Evolutionary conservation across 2,888 invertebrate species (phyloP), one percentile per base, ranked within the genome.

Genomic region (Pandemis heparana): DNA sequence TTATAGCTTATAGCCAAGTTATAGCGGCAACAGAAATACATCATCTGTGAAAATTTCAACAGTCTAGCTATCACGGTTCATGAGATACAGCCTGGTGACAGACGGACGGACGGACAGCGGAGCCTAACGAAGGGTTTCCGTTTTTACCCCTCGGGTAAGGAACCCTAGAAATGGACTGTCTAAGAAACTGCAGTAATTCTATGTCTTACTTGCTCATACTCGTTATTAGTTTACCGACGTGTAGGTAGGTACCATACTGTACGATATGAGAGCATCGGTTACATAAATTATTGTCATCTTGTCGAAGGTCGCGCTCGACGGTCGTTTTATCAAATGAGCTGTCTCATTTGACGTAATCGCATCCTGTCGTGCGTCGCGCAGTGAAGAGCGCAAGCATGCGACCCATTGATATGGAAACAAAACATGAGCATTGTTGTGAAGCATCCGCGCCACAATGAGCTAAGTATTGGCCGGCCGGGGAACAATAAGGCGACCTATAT

Each of bases 271-370:
- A 60, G 66, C 62, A 41, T 16, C 62, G 41, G 62, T 67, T 41
- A 39, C 71, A 53, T 67, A 67, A 71, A 61, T 62, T 53, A 67
- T 23, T 46, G 67, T 68, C 53, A 62, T 72, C 56, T 72, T 67
- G 72, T 67, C 46, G 62, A 67, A 72, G 72, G 72, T 68, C 72
- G 23, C 59, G 64, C 59, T 59, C 61, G 67, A 60, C 51, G n/a
- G 56, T 48, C 43, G 14, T 23, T 46, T 46, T 63, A 63, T 63
- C 63, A 63, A 63, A 61, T 61, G 60, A 61, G 51, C 60, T 39
- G 65, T 71, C 66, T 69, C 66, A 61, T 18, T 46, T 72, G 67
- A 72, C 63, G 67, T 72, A 63, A 72, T 68, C 72, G 72, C 72
- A 72, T 72, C 72, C 72, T 72, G 70, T 70, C 60, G 60, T 8